Base-by-base conservation (phyloP, 2,888 invertebrate genomes). In the Hydraecia micacea region DNA sequence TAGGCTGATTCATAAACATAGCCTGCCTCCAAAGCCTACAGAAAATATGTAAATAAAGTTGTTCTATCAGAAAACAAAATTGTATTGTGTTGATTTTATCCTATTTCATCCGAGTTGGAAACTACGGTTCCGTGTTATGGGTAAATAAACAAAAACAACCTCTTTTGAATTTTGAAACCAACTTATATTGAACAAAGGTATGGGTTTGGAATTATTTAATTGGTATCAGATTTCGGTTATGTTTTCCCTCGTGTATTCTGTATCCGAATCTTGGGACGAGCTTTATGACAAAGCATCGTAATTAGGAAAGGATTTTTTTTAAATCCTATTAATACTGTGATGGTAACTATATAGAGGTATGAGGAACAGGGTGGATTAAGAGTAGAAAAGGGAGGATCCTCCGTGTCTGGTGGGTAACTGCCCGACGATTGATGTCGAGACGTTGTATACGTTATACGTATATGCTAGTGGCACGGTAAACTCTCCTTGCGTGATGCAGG, bases 41-140 rank as follows among this genome's bases (percentile, higher is more conserved):
- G 36, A 75, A 82, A 77, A 74, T 86, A 84, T 86, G 74, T 77
- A 77, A 86, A 86, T 77, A 69, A 65, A 69, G 58, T 80, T 70
- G 21, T 76, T 81, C 58, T 58, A 73, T 77, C 72, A 55, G 72
- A 77, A 86, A 82, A 69, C 69, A 68, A 84, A 82, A 75, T 75
- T 77, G 71, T 74, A 63, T 86, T 72, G 72, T 86, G 66, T 78
- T 78, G 71, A 82, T 84, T 77, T 46, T 68, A 68, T 76, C 36
- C 49, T 71, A 81, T 81, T 72, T 60, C 39, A 76, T 74, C 42
- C 28, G 32, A 75, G 58, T 25, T 83, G 52, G 28, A 79, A 77
- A 77, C 77, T 82, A 77, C 66, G 42, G n/a, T 36, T 60, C 69
- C 25, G 5, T 73, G 58, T 60, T 75, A 21, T 52, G 36, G 42